Conservation (phyloP, 2,113 vertebrate species). For the Mus spicilegus region DNA sequence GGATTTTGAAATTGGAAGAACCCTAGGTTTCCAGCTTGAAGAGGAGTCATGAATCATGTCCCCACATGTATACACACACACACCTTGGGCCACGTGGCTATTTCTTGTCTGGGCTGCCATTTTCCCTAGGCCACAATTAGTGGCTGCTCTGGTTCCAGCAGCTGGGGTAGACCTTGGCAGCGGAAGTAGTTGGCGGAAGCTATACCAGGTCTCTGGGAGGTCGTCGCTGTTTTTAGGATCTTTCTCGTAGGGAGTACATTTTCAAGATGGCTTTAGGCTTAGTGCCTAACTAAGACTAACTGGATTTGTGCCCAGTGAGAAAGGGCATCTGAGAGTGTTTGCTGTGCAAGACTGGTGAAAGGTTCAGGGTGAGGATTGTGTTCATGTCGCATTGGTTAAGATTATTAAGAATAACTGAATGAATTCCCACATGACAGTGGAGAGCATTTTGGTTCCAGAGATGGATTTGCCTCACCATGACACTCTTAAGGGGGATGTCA, state of each 20-base stretch:
- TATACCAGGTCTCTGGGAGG: background rate
- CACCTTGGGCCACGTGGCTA: background rate
- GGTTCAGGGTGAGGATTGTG: too few species aligned
- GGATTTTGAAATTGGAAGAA: background rate
- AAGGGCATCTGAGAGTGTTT: background rate
- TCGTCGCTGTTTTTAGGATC: background rate
- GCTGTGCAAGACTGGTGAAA: background rate
- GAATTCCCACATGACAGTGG: background rate
- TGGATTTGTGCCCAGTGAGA: background rate
- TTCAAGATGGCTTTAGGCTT: background rate
- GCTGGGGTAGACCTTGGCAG: background rate
- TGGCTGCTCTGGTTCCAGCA: background rate
- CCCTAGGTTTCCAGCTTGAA: background rate
- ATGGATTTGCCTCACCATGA: too few species aligned
- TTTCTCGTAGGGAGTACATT: background rate
- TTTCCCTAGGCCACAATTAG: background rate
- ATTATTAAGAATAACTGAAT: background rate
- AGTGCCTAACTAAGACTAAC: fast-evolving
- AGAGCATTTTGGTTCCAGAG: background rate
- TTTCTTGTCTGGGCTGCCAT: background rate
- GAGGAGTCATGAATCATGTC: background rate
- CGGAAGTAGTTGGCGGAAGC: background rate
- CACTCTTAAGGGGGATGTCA: background rate
- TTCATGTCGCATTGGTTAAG: background rate
- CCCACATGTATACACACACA: fast-evolving